Conservation (phyloP, 1,140 invertebrate species). For the Samia ricini region DNA sequence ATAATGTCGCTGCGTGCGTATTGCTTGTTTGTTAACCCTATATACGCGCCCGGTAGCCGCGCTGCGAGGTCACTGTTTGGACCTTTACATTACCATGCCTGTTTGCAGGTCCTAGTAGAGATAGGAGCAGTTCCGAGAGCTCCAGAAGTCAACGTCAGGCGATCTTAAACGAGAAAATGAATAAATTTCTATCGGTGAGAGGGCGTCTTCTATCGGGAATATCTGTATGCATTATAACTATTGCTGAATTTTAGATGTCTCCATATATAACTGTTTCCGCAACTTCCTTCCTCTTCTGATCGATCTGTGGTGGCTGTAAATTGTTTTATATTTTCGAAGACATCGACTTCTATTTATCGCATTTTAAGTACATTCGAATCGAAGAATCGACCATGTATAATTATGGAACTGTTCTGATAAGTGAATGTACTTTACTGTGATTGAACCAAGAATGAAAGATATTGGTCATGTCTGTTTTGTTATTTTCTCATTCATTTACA, state of each 20-base stretch:
- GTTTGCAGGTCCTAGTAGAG: constrained; percentile 71
- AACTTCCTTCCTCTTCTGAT: constrained; percentile 57
- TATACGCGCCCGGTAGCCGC: constrained; percentile 53
- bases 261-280: constrained; percentile 59
- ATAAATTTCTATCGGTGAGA: constrained; percentile 95
- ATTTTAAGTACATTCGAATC: constrained; percentile 9
- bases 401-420: not conserved
- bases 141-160: constrained; percentile 87
- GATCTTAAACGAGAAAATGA: constrained; percentile 95
- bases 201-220: constrained; percentile 53
- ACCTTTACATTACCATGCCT: constrained; percentile 44
- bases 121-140: constrained; percentile 80
- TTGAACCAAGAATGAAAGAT: constrained; percentile 46
- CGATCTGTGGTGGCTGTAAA: constrained; percentile 58
- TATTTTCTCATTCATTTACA: not conserved
- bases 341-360: not conserved
- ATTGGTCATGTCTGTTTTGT: not conserved
- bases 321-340: not conserved
- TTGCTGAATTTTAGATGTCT: constrained; percentile 68
- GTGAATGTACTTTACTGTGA: constrained; percentile 29
- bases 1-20: constrained; percentile 21
- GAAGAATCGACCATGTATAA: not conserved
- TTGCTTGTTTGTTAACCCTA: constrained; percentile 25
- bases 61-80: constrained; percentile 14
- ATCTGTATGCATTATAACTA: constrained; percentile 56